phyloP scores from a whole-genome alignment of 2,113 vertebrate species.

The Cryptomyrus ogoouensis region DNA sequence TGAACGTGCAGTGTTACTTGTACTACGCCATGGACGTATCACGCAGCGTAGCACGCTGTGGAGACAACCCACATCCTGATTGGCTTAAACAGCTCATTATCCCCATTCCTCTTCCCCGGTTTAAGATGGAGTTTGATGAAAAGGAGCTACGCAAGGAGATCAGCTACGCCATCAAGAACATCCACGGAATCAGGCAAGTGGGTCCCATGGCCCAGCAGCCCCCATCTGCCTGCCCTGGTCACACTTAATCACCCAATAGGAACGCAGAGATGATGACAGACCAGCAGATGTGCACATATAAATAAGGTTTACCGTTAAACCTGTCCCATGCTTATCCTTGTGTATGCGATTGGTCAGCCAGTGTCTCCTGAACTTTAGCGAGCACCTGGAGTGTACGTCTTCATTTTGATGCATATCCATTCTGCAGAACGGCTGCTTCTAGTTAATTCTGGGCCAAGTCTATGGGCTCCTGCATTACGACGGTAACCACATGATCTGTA shows the following conservation, averaged over 20 bases:
- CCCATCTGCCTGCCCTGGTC: neutral
- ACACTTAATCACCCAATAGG: neutral
- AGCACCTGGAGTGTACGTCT: neutral
- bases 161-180: constrained; percentile 93
- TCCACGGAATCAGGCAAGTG: constrained; percentile 84
- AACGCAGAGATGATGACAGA: neutral
- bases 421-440: neutral
- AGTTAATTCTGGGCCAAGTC: neutral
- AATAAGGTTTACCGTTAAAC: neutral
- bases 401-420: neutral
- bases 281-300: neutral
- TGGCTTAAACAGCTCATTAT: neutral
- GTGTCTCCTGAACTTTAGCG: neutral
- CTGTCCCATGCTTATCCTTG: neutral
- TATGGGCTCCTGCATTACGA: neutral
- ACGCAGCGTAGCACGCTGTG: neutral
- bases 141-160: constrained; percentile 87
- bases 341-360: neutral
- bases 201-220: neutral
- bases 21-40: neutral
- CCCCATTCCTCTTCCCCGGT: constrained; percentile 22
- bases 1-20: neutral
- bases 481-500: neutral
- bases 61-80: neutral
- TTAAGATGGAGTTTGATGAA: constrained; percentile 86